Evolutionary conservation across 2,797 vertebrate species (phyloP).

Genomic region (Cercopithecus mitis): DNA sequence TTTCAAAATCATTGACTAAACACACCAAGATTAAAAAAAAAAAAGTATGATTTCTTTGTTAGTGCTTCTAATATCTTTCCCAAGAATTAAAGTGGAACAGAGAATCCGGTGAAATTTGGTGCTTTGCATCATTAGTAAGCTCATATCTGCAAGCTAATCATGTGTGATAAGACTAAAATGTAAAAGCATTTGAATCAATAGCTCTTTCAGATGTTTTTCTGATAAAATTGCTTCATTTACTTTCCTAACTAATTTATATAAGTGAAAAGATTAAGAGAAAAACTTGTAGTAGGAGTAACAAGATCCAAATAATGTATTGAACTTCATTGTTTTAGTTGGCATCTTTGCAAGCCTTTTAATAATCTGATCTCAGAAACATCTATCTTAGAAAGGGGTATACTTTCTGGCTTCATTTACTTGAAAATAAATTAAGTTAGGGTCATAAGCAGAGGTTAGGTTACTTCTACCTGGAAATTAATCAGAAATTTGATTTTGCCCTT

Average conservation of each 20-base stretch:
- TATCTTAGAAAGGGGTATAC: neutral
- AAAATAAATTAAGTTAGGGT: conserved; percentile 50
- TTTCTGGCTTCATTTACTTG: conserved; percentile 58
- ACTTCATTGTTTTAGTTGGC: neutral
- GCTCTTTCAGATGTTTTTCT: conserved; percentile 58
- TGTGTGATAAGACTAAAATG: conserved; percentile 45
- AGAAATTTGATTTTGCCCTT: conserved; percentile 49
- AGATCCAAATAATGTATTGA: neutral
- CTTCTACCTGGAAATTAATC: conserved; percentile 65
- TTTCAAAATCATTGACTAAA: neutral
- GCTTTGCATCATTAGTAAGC: conserved; percentile 46
- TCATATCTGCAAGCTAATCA: conserved; percentile 40
- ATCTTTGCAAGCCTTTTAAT: conserved; percentile 50
- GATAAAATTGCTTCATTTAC: conserved; percentile 62
- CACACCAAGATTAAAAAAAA: neutral
- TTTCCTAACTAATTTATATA: conserved; percentile 54
- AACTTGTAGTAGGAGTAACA: conserved; percentile 27
- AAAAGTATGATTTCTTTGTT: conserved; percentile 29
- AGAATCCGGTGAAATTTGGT: conserved; percentile 54
- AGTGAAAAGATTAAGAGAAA: conserved; percentile 52
- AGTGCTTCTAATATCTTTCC: conserved; percentile 20
- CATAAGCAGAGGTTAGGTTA: conserved; percentile 22
- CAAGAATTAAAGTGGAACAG: conserved; percentile 49
- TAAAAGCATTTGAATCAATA: conserved; percentile 67
- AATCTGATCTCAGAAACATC: conserved; percentile 51